Base-by-base conservation (phyloP, 2,797 vertebrate species). In the Cephalopachus bancanus region DNA sequence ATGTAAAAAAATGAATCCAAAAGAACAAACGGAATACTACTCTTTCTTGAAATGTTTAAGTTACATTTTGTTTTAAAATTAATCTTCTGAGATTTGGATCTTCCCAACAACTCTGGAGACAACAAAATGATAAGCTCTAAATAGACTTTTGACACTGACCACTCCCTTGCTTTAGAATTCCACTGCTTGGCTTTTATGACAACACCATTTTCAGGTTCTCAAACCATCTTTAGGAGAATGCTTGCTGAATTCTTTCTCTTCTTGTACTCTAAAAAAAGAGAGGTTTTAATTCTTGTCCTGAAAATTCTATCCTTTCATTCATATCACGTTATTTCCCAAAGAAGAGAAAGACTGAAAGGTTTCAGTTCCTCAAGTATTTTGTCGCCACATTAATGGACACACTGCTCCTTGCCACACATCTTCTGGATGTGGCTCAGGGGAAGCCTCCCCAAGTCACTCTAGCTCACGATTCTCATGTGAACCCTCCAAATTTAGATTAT, bases 1-100 rank as follows among this genome's bases (percentile, higher is more conserved):
- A 87, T 67, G 26, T 72, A 69, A 92, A 67, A 87, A 83, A 76
- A 16, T 59, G 30, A 84, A 93, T 80, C 33, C 19, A 86, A 93
- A 89, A 91, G 57, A 91, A 51, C 59, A 86, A 89, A 62, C 26
- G 30, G 55, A 93, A 91, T 71, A 81, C 76, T 86, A 59, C 9
- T 71, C 37, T 91, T 75, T 71, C 78, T 79, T 80, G 75, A 86
- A 67, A 74, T 67, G 24, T 30, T 88, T 90, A 96, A 87, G 78
- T 93, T 93, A 81, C 28, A 91, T 81, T 94, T 78, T 94, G 51
- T 79, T 88, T 91, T 76, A 83, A 91, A 88, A 72, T 76, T 26
- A 81, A n/a, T 33, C 57, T 89, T 69, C 22, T 93, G 62, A 33
- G 78, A 81, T 83, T 65, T 95, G n/a, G 19, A 83, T 78, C 22